Conservation (phyloP, 2,113 vertebrate genomes). For the Chunga burmeisteri region DNA sequence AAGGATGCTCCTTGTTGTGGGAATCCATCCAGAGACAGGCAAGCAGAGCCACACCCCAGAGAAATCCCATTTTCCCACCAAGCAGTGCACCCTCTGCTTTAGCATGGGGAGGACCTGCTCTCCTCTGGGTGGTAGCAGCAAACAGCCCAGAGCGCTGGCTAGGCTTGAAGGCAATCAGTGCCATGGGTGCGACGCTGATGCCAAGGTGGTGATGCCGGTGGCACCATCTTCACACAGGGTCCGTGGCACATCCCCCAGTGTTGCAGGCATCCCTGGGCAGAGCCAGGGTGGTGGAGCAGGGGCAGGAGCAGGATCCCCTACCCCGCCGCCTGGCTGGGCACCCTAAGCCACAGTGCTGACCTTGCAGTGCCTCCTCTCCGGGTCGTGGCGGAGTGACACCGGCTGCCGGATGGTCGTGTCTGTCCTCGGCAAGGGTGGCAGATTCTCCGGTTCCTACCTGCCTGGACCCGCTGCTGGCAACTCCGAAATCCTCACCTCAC, state of each 20-base stretch:
- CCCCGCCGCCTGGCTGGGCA: fast-evolving
- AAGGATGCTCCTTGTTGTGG: background rate
- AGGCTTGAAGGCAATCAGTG: background rate
- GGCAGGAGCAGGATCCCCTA: background rate
- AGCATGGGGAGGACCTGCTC: fast-evolving
- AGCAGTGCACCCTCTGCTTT: fast-evolving
- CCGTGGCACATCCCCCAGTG: fast-evolving
- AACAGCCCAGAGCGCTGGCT: fast-evolving
- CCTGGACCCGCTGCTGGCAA: fast-evolving
- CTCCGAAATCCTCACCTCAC: background rate
- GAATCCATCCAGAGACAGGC: background rate
- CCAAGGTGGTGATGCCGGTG: fast-evolving
- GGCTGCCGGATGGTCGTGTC: background rate
- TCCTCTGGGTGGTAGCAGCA: background rate
- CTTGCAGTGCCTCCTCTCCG: constrained; percentile 21
- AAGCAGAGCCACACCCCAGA: background rate
- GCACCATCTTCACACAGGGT: background rate
- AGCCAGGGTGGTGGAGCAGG: background rate
- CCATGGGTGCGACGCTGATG: fast-evolving
- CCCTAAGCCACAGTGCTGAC: background rate
- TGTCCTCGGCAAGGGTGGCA: background rate
- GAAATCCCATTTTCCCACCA: background rate
- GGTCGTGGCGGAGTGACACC: background rate
- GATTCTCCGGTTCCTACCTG: background rate
- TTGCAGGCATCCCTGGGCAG: background rate